Conservation (phyloP, 2,797 vertebrate genomes). For the Hippocampus kuda region DNA sequence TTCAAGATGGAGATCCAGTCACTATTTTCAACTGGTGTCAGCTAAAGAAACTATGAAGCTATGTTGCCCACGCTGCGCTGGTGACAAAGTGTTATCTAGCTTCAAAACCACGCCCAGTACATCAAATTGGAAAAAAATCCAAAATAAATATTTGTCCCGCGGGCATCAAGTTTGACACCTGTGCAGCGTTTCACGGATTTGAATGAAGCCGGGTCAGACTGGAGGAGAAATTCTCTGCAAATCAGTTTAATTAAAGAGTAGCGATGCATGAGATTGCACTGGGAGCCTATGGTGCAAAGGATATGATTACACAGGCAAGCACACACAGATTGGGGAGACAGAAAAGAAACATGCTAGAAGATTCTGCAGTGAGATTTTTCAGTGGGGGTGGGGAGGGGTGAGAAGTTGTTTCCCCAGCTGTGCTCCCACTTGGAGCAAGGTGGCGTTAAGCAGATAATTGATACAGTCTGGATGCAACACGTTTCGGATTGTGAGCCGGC, state of each 20-base stretch:
- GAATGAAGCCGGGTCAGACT: neutral
- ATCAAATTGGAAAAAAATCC: too few species aligned
- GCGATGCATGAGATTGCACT: slow-evolving; percentile 71
- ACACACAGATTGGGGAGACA: slow-evolving; percentile 13
- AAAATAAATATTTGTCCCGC: too few species aligned
- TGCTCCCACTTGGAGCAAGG: neutral
- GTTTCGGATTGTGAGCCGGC: too few species aligned
- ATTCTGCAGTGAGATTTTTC: neutral
- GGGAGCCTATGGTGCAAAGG: slow-evolving; percentile 61
- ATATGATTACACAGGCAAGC: slow-evolving; percentile 56
- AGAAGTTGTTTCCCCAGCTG: neutral
- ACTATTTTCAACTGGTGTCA: too few species aligned
- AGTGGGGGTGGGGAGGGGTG: too few species aligned
- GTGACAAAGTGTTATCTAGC: too few species aligned
- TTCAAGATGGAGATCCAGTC: too few species aligned
- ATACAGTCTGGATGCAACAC: slow-evolving; percentile 20
- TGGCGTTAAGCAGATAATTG: slow-evolving; percentile 45
- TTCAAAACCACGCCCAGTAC: too few species aligned
- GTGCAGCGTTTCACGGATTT: neutral
- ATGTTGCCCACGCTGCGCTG: too few species aligned
- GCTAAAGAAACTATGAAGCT: too few species aligned
- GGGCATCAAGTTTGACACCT: too few species aligned
- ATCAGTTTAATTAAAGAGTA: slow-evolving; percentile 74
- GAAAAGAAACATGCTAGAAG: neutral
- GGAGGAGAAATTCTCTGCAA: slow-evolving; percentile 48